phyloP scores from a whole-genome alignment of 2,113 vertebrate species.

The Chlamydotis undulata region DNA sequence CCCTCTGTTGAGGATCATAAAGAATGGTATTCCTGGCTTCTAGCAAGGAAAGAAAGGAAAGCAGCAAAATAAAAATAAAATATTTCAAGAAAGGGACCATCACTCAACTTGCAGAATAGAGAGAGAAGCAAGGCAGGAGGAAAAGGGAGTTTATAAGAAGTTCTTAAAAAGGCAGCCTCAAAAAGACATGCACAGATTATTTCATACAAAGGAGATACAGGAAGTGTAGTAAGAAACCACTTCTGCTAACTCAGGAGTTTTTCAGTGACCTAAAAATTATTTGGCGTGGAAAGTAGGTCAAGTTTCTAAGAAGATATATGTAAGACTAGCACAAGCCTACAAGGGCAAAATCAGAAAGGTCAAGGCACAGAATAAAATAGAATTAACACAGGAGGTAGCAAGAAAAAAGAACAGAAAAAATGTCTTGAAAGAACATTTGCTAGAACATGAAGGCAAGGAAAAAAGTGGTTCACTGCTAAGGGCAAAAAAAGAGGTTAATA shows the following conservation, averaged over 20 bases:
- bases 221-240: background rate
- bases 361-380: background rate
- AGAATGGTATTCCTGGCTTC: background rate
- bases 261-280: conserved; percentile 33
- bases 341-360: background rate
- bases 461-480: background rate
- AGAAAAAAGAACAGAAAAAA: background rate
- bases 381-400: background rate
- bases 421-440: background rate
- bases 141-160: background rate
- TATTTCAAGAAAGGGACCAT: background rate
- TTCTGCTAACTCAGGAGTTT: background rate
- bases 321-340: background rate
- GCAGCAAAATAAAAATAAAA: background rate
- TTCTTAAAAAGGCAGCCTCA: background rate
- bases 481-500: background rate
- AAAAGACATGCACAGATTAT: background rate
- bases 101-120: background rate
- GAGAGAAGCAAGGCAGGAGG: background rate
- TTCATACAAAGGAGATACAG: background rate
- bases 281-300: background rate
- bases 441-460: background rate
- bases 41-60: background rate
- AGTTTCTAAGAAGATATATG: background rate
- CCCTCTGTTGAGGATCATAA: background rate